These are phyloP conservation scores for Lepidurus arcticus DNA, from an alignment of 1,140 invertebrate species.

Conservation along the genomic window DNA sequence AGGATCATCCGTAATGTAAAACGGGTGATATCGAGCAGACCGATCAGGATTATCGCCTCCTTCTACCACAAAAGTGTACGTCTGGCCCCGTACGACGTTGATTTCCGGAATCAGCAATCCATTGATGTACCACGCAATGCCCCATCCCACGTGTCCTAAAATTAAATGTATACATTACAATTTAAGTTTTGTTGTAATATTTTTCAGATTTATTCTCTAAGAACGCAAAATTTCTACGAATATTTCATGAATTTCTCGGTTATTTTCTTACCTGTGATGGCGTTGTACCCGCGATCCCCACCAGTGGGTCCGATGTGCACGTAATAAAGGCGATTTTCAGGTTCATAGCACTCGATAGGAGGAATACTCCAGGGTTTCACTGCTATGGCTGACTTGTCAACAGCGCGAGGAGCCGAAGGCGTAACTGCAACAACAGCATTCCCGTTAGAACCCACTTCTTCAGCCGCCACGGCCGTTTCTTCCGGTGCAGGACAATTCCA, in stretches of 20 bases:
- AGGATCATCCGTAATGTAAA: conserved; percentile 90
- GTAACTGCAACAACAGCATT: neutral
- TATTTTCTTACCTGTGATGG: conserved; percentile 64
- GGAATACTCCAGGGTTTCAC: conserved; percentile 66
- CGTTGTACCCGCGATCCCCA: conserved; percentile 75
- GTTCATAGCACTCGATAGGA: conserved; percentile 78
- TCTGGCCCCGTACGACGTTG: conserved; percentile 79
- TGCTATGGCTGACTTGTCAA: conserved; percentile 8
- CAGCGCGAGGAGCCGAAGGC: conserved; percentile 26
- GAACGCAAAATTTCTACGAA: too few relatives aligned
- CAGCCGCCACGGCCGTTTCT: conserved; percentile 34
- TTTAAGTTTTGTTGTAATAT: neutral
- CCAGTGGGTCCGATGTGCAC: conserved; percentile 86
- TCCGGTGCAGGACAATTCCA: conserved; percentile 91
- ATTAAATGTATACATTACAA: neutral
- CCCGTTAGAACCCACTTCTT: neutral
- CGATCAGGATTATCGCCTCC: conserved; percentile 70
- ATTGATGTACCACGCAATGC: conserved; percentile 92
- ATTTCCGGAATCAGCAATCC: conserved; percentile 88
- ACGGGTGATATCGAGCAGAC: conserved; percentile 83
- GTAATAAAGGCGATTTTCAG: conserved; percentile 81
- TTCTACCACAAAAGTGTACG: conserved; percentile 80
- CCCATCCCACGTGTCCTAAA: conserved; percentile 83
- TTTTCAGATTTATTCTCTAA: neutral
- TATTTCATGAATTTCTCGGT: conserved; percentile 15